phyloP scores from a whole-genome alignment of 2,113 vertebrate species.

The Cercopithecus mona region DNA sequence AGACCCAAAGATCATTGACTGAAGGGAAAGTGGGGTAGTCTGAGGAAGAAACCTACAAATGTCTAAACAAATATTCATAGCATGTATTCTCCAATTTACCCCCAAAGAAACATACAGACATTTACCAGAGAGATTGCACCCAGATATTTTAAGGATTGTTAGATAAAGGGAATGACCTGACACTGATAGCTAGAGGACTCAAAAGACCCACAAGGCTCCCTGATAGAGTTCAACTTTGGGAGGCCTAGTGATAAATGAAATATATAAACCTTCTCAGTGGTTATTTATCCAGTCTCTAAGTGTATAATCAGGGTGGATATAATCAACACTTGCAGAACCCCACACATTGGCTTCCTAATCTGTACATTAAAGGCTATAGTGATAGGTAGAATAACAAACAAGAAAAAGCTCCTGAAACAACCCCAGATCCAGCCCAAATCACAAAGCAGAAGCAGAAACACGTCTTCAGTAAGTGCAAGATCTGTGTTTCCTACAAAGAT shows the following conservation, averaged over 20 bases:
- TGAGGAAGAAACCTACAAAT: background rate
- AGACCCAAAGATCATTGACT: background rate
- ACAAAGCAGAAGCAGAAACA: background rate
- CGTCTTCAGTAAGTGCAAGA: background rate
- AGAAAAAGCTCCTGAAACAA: background rate
- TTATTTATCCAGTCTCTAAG: background rate
- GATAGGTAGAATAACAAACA: background rate
- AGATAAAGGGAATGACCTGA: background rate
- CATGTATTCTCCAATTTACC: background rate
- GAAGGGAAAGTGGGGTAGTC: background rate
- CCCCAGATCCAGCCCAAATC: background rate
- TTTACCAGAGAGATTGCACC: background rate
- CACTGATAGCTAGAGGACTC: background rate
- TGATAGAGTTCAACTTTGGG: background rate
- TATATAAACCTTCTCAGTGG: background rate
- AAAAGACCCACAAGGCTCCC: background rate
- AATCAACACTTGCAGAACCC: background rate
- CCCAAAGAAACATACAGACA: background rate
- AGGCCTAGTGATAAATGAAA: background rate
- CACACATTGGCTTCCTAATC: background rate
- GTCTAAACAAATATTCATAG: background rate
- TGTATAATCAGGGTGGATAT: background rate
- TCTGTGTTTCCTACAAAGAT: background rate
- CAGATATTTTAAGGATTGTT: background rate
- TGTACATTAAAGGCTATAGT: background rate